These are phyloP conservation scores for Scolopax rusticola DNA, from an alignment of 2,797 vertebrate species.

Conservation along the genomic window DNA sequence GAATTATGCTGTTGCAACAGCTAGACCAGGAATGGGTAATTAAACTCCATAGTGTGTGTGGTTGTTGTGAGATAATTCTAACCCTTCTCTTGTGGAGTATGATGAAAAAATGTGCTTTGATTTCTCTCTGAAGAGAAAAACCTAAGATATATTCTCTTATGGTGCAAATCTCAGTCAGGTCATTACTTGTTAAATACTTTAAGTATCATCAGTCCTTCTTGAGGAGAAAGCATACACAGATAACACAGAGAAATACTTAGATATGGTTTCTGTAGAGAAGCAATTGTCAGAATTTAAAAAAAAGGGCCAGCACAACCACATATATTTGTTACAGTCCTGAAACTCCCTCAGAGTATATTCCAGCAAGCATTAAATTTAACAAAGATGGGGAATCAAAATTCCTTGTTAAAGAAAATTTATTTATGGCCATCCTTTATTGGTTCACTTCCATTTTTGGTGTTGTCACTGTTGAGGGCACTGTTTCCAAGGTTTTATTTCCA, in stretches of 20 bases:
- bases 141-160: not conserved
- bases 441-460: not conserved
- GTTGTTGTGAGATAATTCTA: conserved; percentile 11
- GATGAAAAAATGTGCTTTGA: not conserved
- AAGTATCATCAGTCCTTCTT: not conserved
- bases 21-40: not conserved
- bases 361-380: not conserved
- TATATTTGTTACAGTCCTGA: not conserved
- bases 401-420: not conserved
- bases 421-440: not conserved
- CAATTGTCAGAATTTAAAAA: not conserved
- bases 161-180: not conserved
- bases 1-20: not conserved
- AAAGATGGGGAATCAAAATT: conserved; percentile 21
- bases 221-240: not conserved
- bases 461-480: not conserved
- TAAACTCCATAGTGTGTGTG: not conserved
- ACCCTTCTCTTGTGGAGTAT: not conserved
- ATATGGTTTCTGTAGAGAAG: not conserved
- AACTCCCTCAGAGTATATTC: conserved; percentile 18
- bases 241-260: not conserved
- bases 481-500: not conserved
- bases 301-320: not conserved
- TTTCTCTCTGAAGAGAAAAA: not conserved
- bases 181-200: not conserved